These are phyloP conservation scores for Anticlea derivata DNA, from an alignment of 2,888 invertebrate genomes.

Conservation along the genomic window DNA sequence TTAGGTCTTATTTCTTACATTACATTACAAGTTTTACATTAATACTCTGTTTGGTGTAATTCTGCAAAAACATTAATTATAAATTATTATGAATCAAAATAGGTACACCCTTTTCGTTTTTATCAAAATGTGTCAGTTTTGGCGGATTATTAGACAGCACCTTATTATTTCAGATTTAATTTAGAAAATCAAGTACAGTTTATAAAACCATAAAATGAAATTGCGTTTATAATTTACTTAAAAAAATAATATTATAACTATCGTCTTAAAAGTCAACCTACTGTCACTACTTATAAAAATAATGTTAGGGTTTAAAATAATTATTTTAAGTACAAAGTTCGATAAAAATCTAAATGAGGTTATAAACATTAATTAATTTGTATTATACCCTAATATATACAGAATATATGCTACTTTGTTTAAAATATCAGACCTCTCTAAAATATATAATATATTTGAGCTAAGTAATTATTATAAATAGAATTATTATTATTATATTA, in stretches of 20 bases:
- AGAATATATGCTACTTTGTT: constrained; percentile 11
- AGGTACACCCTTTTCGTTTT: too few species aligned
- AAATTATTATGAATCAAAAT: too few species aligned
- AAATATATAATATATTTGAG: constrained; percentile 38
- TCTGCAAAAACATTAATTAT: constrained; percentile 16
- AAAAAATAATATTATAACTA: too few species aligned
- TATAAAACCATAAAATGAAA: too few species aligned
- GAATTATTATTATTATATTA: constrained; percentile 34
- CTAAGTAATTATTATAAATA: constrained; percentile 35
- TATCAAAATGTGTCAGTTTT: too few species aligned
- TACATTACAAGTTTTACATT: constrained; percentile 16
- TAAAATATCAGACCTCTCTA: constrained; percentile 31
- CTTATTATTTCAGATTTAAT: too few species aligned
- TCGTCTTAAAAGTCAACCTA: background rate
- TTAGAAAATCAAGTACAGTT: too few species aligned
- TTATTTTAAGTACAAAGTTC: too few species aligned
- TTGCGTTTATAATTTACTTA: too few species aligned
- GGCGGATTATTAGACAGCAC: too few species aligned
- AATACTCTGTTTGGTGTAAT: constrained; percentile 31
- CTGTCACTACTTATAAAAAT: constrained; percentile 3
- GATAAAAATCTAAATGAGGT: constrained; percentile 21
- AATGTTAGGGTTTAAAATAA: background rate
- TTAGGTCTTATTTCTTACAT: constrained; percentile 25
- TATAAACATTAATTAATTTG: constrained; percentile 16
- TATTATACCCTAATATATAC: constrained; percentile 24